Conservation (phyloP, 1,140 invertebrate genomes). For the Apocrypta bakeri region DNA sequence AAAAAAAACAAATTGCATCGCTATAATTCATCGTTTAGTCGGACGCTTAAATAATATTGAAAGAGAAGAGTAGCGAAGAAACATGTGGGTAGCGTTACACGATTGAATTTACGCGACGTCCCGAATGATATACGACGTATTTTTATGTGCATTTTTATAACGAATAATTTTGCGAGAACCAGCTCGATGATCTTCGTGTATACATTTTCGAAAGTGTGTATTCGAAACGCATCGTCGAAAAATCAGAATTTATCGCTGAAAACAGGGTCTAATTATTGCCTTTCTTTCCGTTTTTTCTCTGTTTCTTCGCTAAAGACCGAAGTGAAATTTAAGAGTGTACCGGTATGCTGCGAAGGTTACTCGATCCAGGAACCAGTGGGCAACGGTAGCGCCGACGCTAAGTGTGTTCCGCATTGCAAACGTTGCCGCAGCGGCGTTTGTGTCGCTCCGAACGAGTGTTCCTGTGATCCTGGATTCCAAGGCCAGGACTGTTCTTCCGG, state of each 20-base stretch:
- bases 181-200: too few species aligned
- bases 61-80: background rate
- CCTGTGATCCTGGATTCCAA: slow-evolving; percentile 74
- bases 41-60: background rate
- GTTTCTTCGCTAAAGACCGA: slow-evolving; percentile 58
- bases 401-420: slow-evolving; percentile 64
- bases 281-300: background rate
- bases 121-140: background rate
- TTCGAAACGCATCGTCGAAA: too few species aligned
- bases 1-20: background rate
- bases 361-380: slow-evolving; percentile 50
- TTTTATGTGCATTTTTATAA: slow-evolving; percentile 27
- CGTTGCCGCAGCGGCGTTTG: slow-evolving; percentile 69
- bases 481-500: slow-evolving; percentile 61
- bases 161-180: slow-evolving; percentile 16
- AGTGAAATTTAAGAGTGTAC: slow-evolving; percentile 60
- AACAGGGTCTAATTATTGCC: too few species aligned
- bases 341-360: slow-evolving; percentile 70
- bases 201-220: slow-evolving; percentile 1
- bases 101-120: slow-evolving; percentile 29
- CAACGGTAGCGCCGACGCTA: slow-evolving; percentile 46
- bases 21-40: slow-evolving; percentile 26
- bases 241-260: too few species aligned
- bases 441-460: slow-evolving; percentile 73
- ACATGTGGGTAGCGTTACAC: background rate